These are phyloP conservation scores for Epizoanthus stellaris DNA, from an alignment of 92 coral and sea anemone genomes.

Conservation along the genomic window DNA sequence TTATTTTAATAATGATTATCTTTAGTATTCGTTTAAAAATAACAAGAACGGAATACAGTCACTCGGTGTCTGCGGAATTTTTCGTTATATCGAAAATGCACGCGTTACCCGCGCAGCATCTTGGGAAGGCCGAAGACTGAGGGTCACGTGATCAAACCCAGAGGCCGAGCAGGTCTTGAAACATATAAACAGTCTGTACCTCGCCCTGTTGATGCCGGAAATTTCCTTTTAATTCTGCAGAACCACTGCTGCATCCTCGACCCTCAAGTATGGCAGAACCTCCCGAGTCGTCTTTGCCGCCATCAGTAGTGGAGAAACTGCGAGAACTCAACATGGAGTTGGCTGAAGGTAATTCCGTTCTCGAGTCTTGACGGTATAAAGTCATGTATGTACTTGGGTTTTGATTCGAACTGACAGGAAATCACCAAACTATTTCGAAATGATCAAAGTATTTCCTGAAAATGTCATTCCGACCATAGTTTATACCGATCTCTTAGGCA, in stretches of 20 bases:
- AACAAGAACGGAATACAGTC: too few relatives aligned
- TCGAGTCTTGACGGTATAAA: not conserved
- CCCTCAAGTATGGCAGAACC: slow-evolving; percentile 94
- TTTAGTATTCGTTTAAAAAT: too few relatives aligned
- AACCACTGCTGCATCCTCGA: slow-evolving; percentile 80
- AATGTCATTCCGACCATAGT: not conserved
- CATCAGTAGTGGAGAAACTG: slow-evolving; percentile 86
- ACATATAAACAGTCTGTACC: slow-evolving; percentile 56
- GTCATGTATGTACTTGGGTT: not conserved
- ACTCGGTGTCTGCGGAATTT: too few relatives aligned
- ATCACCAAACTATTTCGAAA: not conserved
- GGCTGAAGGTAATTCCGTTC: slow-evolving; percentile 87
- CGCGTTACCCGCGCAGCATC: slow-evolving; percentile 1
- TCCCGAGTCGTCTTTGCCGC: slow-evolving; percentile 91
- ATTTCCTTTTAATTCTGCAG: slow-evolving; percentile 74
- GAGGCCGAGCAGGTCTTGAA: slow-evolving; percentile 38
- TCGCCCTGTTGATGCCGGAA: slow-evolving; percentile 96
- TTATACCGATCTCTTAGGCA: not conserved
- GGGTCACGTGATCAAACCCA: slow-evolving; percentile 43
- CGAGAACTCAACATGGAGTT: slow-evolving; percentile 92
- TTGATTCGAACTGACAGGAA: slow-evolving; percentile 25
- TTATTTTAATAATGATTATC: too few relatives aligned
- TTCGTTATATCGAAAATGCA: too few relatives aligned
- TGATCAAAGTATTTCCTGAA: slow-evolving; percentile 3
- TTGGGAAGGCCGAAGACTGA: slow-evolving; percentile 20